phyloP scores from a whole-genome alignment of 2,888 invertebrate species.

The Parnassius orleans region DNA sequence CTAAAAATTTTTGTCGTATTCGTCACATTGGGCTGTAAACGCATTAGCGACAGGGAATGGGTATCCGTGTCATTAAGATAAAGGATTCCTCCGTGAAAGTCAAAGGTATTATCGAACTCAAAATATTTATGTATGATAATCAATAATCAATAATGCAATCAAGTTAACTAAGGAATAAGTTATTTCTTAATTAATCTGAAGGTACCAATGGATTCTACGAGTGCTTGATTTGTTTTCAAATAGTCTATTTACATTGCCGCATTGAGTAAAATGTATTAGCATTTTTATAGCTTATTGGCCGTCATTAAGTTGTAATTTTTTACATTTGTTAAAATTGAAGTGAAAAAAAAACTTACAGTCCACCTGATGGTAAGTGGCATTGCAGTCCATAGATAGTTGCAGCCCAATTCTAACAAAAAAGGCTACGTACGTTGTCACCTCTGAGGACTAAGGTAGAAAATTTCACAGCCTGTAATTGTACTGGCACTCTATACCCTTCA shows the following conservation, averaged over 20 bases:
- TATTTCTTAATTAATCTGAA: conserved; percentile 24
- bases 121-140: conserved; percentile 24
- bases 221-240: conserved; percentile 14
- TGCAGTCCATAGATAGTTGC: no score
- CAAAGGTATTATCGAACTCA: conserved; percentile 12
- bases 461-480: no score
- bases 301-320: background rate
- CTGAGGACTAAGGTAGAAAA: no score
- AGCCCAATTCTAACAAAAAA: no score
- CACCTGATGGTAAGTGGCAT: no score
- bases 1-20: background rate
- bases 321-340: background rate
- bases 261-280: background rate
- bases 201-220: conserved; percentile 7
- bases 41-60: background rate
- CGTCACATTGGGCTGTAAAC: conserved; percentile 12
- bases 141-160: conserved; percentile 27
- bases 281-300: background rate
- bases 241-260: conserved; percentile 2
- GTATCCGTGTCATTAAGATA: conserved; percentile 19
- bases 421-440: no score
- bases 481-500: no score
- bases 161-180: conserved; percentile 14
- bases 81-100: conserved; percentile 15
- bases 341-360: no score